Evolutionary conservation across 2,113 vertebrate species (phyloP).

Genomic region (Corythornis cristatus): DNA sequence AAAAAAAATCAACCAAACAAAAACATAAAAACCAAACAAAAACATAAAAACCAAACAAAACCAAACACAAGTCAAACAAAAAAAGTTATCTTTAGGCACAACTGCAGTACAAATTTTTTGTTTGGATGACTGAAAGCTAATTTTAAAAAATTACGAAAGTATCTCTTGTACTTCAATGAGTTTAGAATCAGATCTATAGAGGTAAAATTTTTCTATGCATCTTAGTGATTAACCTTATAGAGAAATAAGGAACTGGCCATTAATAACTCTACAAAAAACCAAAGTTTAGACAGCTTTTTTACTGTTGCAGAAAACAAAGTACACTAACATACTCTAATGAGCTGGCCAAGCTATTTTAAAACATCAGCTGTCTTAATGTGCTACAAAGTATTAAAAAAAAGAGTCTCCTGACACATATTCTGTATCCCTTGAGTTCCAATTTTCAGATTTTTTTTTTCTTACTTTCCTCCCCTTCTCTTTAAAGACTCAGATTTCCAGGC

Average conservation of each 20-base stretch:
- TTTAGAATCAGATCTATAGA: background rate
- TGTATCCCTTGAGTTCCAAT: conserved; percentile 9
- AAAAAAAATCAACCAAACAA: too few relatives aligned
- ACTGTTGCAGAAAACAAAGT: conserved; percentile 20
- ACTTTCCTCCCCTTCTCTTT: background rate
- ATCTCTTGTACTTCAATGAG: background rate
- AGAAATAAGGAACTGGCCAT: background rate
- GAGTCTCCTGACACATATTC: background rate
- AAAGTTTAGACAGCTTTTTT: background rate
- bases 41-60: background rate
- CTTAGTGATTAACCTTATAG: background rate
- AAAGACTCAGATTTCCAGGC: background rate
- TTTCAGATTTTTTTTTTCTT: background rate
- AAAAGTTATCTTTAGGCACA: background rate
- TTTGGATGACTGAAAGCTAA: background rate
- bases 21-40: too few relatives aligned
- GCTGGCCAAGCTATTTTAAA: conserved; percentile 34
- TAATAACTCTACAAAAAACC: background rate
- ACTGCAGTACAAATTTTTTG: background rate
- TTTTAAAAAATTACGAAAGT: background rate
- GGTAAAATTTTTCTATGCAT: background rate
- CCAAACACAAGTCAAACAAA: background rate
- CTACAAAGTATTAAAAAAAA: conserved; percentile 4
- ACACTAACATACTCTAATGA: background rate
- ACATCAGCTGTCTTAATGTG: conserved; percentile 1